A percentile compares a stretch with the other conserved stretches of the same genome.
Evolutionary conservation across 2,888 invertebrate species (phyloP).

Genomic region (Drosophila algonquin): DNA sequence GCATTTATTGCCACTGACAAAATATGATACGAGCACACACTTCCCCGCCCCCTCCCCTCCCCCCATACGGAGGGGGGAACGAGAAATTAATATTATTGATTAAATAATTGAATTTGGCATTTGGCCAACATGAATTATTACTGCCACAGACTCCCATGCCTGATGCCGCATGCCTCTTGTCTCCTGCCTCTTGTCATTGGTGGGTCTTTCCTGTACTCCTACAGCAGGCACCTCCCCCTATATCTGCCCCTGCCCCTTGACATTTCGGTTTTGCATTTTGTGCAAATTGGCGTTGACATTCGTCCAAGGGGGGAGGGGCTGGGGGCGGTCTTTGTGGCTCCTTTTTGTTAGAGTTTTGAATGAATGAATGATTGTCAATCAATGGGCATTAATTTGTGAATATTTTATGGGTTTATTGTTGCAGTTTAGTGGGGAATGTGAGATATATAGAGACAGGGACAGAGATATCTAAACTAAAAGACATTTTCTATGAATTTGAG

Average conservation of each 20-base stretch:
- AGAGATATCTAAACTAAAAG: too few relatives aligned
- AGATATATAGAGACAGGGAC: too few relatives aligned
- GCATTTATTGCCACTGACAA: constrained; percentile 84
- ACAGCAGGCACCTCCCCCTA: not conserved
- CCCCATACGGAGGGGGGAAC: too few relatives aligned
- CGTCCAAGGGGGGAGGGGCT: not conserved
- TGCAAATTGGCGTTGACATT: constrained; percentile 40
- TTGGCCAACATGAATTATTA: constrained; percentile 72
- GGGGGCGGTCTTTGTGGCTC: not conserved
- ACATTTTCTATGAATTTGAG: too few relatives aligned
- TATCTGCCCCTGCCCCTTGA: not conserved
- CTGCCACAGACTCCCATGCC: not conserved
- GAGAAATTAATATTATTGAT: constrained; percentile 84
- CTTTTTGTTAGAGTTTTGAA: constrained; percentile 2
- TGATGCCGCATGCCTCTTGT: not conserved
- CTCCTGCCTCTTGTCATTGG: constrained; percentile 1
- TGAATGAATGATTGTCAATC: constrained; percentile 5
- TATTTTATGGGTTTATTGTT: constrained; percentile 23
- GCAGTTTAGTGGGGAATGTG: too few relatives aligned
- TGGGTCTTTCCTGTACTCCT: not conserved
- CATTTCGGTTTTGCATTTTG: constrained; percentile 58
- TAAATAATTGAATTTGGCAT: constrained; percentile 84
- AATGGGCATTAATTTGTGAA: constrained; percentile 29
- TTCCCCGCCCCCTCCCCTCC: too few relatives aligned
- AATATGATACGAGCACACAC: constrained; percentile 81